A percentile compares a stretch with the other conserved stretches of the same genome.
phyloP scores from a whole-genome alignment of 2,888 invertebrate species.

The Kuschelorhynchus macadamiae region DNA sequence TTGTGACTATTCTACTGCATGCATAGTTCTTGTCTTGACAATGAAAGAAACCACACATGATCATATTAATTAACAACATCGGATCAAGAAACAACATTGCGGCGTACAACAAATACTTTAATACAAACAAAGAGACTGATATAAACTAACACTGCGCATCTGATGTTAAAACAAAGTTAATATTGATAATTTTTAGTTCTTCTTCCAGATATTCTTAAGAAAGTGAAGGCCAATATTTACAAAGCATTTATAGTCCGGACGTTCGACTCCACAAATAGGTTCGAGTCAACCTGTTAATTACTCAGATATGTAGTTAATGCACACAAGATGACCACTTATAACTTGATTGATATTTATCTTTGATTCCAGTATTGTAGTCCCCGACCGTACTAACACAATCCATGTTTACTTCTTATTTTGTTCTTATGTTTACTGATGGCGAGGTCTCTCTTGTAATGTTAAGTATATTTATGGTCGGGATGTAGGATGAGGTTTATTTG shows the following conservation, averaged over 20 bases:
- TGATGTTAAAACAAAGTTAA: slow-evolving; percentile 64
- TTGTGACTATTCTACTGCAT: too few relatives aligned
- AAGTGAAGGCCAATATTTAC: slow-evolving; percentile 68
- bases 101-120: slow-evolving; percentile 39
- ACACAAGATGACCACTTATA: slow-evolving; percentile 65
- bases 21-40: too few relatives aligned
- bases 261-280: slow-evolving; percentile 67
- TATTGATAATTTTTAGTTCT: slow-evolving; percentile 67
- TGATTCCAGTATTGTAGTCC: slow-evolving; percentile 53
- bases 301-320: slow-evolving; percentile 67
- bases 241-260: slow-evolving; percentile 68
- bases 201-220: slow-evolving; percentile 66
- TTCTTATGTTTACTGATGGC: slow-evolving; percentile 43
- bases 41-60: too few relatives aligned
- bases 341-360: slow-evolving; percentile 65
- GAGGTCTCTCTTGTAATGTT: slow-evolving; percentile 33
- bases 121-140: slow-evolving; percentile 46
- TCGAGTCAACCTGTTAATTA: slow-evolving; percentile 69
- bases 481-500: slow-evolving; percentile 44
- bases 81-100: slow-evolving; percentile 47
- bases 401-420: slow-evolving; percentile 47
- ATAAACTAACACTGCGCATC: slow-evolving; percentile 54
- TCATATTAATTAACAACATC: too few relatives aligned
- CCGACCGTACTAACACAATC: slow-evolving; percentile 37
- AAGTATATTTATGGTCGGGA: slow-evolving; percentile 25